phyloP scores from a whole-genome alignment of 2,113 vertebrate species.

The Platichthys stellatus region DNA sequence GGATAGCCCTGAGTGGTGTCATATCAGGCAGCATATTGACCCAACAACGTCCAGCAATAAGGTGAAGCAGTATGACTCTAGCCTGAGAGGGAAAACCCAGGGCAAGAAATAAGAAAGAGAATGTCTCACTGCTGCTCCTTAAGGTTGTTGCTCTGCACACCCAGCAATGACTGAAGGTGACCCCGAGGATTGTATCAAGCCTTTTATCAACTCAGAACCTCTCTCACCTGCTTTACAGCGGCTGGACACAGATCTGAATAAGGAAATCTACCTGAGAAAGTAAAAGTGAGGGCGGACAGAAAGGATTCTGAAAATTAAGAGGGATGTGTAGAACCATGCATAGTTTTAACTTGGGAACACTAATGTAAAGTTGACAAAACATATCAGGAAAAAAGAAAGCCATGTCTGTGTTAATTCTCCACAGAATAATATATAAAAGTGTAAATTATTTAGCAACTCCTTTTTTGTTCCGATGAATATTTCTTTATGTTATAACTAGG shows the following conservation, averaged over 20 bases:
- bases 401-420: not conserved
- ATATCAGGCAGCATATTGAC: not conserved
- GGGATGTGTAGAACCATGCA: not conserved
- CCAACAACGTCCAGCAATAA: not conserved
- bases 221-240: not conserved
- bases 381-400: not conserved
- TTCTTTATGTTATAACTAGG: too few species aligned
- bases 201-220: not conserved
- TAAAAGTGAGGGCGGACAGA: not conserved
- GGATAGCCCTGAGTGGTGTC: not conserved
- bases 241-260: not conserved
- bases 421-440: too few species aligned
- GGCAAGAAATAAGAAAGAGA: not conserved
- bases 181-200: not conserved
- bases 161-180: conserved; percentile 13
- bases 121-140: conserved; percentile 1
- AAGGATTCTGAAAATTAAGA: not conserved
- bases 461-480: too few species aligned
- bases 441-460: too few species aligned
- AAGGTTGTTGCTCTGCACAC: not conserved
- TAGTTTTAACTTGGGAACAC: too few species aligned
- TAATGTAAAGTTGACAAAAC: too few species aligned
- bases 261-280: too few species aligned
- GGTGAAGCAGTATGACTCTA: not conserved
- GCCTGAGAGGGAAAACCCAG: not conserved